Evolutionary conservation across 92 coral and sea anemone genomes (phyloP), one percentile per base, ranked within the genome.

Genomic region (Porites divaricata): DNA sequence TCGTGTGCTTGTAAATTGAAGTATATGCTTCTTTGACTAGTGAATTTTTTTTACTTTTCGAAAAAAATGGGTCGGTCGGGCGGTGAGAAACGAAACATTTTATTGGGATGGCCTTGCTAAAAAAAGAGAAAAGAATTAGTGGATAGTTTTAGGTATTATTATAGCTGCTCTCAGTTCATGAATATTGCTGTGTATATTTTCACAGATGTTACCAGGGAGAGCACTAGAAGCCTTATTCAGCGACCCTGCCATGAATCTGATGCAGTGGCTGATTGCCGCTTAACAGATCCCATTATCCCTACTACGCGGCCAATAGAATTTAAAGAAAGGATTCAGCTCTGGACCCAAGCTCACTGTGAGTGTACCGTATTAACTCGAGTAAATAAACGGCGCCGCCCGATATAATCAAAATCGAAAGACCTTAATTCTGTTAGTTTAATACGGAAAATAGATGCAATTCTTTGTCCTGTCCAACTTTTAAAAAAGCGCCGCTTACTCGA

Each of bases 181-280:
- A 4, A 54, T 9, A 54, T 11, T 0, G 59, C 59, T 54, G 59
- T 65, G 9, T 65, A 4, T 20, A 11, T 73, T 9, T 51, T 4
- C 2, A 69, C 86, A 96, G 98, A 93, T 81, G 95, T 96, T 67
- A 89, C 93, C 20, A 72, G 81, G 50, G 87, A 91, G 2, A 89
- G 81, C 63, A 84, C 88, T 57, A 77, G 88, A 25, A 70, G 75
- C 59, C 85, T 96, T 6, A 87, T 79, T 71, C 99, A 96, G 68
- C 77, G 99, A 23, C 99, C 99, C 7, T 96, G 99, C 67, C 93
- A 92, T 22, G 99, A 96, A 83, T 92, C 97, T 66, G 99, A 96
- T 66, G 90, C 95, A 0, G 92, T 88, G 13, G 67, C 77, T 22
- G 99, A 96, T 70, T 96, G 98, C 78, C 86, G 99, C 52, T 86